Evolutionary conservation across 2,113 vertebrate species (phyloP), one percentile per base, ranked within the genome.

Genomic region (Suricata suricatta): DNA sequence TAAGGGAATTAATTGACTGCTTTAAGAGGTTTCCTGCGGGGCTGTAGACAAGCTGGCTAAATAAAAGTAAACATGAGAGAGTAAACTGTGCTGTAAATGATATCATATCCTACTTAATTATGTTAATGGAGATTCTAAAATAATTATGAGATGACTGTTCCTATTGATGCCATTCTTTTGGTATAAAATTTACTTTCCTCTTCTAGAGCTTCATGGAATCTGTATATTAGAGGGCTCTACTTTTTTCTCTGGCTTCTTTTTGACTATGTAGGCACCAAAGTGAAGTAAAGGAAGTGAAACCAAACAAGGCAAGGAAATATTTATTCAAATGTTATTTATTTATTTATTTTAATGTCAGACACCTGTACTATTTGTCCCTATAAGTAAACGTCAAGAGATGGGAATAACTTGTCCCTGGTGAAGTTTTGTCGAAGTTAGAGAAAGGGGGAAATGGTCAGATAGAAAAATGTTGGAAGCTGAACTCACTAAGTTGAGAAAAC

Each of bases 11-110:
- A 97, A 94, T 74, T 92, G 68, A 95, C 94, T 96, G 66, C 95
- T 97, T 96, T 93, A 90, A 96, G 96, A 90, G 74, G 14, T 76
- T 93, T 94, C 81, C 88, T 90, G 72, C 31, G 82, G 92, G 47
- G 90, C 57, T 95, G 47, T 29, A 97, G 76, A 97, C 74, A 96
- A 88, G 47, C 66, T 95, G 68, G 68, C 60, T 89, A 96, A 96
- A 98, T 90, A 96, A 92, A 97, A 96, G 86, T 82, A 92, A 97
- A 33, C 41, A 96, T 50, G 16, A 97, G 72, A 91, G 72, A 93
- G 25, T 69, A 90, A 97, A 95, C 35, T 92, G 50, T 93, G 50
- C 71, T 95, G 33, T 86, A 74, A 25, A 68, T n/a, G 57, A 90
- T 94, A 90, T 94, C 93, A 71, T 93, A 88, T 31, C 38, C 60